These are phyloP conservation scores for Balaeniceps rex DNA, from an alignment of 2,113 vertebrate species.

Conservation along the genomic window DNA sequence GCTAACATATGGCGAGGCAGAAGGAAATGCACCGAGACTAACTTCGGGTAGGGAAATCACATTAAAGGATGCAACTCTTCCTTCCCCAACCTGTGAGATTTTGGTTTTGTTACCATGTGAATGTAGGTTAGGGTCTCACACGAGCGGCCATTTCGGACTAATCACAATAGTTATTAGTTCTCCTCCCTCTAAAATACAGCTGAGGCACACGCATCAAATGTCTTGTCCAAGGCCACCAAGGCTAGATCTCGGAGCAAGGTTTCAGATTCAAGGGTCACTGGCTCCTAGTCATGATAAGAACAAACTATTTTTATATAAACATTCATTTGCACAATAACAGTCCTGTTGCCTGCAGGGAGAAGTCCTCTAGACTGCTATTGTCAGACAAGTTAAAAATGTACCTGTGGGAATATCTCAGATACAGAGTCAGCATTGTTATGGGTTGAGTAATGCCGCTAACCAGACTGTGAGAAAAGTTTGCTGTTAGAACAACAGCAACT, in stretches of 20 bases:
- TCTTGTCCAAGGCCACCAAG: background rate
- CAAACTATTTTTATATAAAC: conserved; percentile 17
- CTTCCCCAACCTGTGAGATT: background rate
- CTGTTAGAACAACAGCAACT: background rate
- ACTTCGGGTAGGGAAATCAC: background rate
- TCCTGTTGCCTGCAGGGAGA: background rate
- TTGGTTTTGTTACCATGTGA: background rate
- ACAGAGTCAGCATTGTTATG: background rate
- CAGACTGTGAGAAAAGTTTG: background rate
- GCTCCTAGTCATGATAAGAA: background rate
- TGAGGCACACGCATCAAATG: background rate
- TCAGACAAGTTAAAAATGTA: background rate
- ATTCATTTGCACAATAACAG: background rate
- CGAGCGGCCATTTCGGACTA: accelerated
- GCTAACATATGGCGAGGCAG: background rate
- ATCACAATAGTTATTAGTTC: background rate
- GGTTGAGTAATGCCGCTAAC: background rate
- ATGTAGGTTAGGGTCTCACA: background rate
- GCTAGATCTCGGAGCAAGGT: background rate
- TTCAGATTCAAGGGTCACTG: background rate
- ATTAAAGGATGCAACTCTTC: background rate
- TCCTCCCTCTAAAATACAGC: background rate
- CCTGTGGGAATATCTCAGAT: background rate
- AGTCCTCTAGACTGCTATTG: background rate
- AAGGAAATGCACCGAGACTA: background rate